phyloP scores from a whole-genome alignment of 2,888 invertebrate genomes.

The Exephanes ischioxanthus region DNA sequence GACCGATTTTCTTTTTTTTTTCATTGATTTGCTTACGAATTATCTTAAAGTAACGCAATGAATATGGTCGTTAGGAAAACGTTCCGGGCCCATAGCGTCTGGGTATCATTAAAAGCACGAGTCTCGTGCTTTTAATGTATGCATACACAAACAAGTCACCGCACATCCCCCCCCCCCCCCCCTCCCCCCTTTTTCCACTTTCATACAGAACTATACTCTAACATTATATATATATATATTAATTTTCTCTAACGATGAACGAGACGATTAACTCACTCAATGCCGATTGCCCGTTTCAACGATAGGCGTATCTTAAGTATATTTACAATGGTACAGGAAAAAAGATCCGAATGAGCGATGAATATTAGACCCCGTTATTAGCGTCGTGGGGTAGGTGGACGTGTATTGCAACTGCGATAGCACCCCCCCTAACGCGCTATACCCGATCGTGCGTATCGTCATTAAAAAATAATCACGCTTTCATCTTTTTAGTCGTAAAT shows the following conservation, averaged over 20 bases:
- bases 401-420: constrained; percentile 16
- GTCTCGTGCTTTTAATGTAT: constrained; percentile 13
- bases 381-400: constrained; percentile 12
- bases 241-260: constrained; percentile 30
- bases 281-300: neutral
- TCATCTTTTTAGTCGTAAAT: neutral
- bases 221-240: constrained; percentile 37
- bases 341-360: constrained; percentile 5
- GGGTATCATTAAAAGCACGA: constrained; percentile 38
- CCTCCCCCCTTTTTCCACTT: neutral
- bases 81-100: constrained; percentile 15
- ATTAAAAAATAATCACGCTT: constrained; percentile 24
- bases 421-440: constrained; percentile 3
- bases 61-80: constrained; percentile 33
- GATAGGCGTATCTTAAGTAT: constrained; percentile 24
- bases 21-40: constrained; percentile 29
- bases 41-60: constrained; percentile 24
- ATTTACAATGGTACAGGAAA: constrained; percentile 55
- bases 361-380: neutral
- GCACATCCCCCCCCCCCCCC: neutral
- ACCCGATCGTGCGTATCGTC: constrained; percentile 15
- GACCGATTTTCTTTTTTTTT: neutral
- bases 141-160: constrained; percentile 18
- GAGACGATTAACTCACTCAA: constrained; percentile 12
- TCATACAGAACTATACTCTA: constrained; percentile 53